phyloP scores from a whole-genome alignment of 1,140 invertebrate genomes.

The Aphelenchoides besseyi region DNA sequence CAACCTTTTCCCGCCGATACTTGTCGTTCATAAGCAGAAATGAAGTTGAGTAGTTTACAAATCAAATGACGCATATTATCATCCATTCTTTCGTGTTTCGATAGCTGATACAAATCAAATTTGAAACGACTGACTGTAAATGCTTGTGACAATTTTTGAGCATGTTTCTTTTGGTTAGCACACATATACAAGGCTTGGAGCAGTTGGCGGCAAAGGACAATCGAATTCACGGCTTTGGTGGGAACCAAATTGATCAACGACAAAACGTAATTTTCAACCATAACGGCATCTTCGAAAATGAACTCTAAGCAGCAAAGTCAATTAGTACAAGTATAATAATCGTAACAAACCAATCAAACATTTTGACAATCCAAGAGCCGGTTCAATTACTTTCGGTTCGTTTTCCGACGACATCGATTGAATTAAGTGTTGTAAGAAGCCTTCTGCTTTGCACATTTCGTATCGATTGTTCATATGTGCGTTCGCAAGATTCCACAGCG shows the following conservation, averaged over 20 bases:
- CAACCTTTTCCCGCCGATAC: neutral
- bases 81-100: neutral
- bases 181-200: too few relatives aligned
- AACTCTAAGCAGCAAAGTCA: too few relatives aligned
- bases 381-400: neutral
- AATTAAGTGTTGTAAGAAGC: neutral
- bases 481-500: neutral
- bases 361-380: neutral
- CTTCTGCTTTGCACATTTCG: neutral
- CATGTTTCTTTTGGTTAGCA: too few relatives aligned
- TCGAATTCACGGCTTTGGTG: too few relatives aligned
- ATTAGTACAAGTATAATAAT: neutral
- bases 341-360: neutral
- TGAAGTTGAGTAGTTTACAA: too few relatives aligned
- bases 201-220: too few relatives aligned
- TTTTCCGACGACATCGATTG: neutral
- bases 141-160: neutral
- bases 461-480: neutral
- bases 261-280: too few relatives aligned
- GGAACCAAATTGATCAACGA: too few relatives aligned
- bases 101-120: neutral
- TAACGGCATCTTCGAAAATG: too few relatives aligned
- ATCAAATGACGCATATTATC: too few relatives aligned
- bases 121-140: neutral
- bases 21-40: too few relatives aligned